Evolutionary conservation across 2,797 vertebrate species (phyloP).

Genomic region (Taenioides sp.): DNA sequence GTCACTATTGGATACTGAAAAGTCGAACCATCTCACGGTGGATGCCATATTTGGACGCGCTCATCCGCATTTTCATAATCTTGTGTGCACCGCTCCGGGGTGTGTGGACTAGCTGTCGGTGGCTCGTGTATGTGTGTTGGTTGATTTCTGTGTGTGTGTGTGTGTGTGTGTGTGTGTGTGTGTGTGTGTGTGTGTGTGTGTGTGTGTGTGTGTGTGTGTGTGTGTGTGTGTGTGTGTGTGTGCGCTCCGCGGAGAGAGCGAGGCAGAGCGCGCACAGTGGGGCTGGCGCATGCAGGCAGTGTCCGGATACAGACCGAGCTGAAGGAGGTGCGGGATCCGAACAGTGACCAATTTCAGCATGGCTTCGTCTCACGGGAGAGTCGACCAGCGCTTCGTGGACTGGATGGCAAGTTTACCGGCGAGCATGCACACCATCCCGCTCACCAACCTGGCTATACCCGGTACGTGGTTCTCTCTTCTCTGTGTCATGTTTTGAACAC

Average conservation of each 20-base stretch:
- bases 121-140: conserved; percentile 19
- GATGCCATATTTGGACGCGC: conserved; percentile 45
- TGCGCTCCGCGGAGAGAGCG: conserved; percentile 6
- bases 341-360: conserved; percentile 72
- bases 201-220: conserved; percentile 8
- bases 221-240: conserved; percentile 11
- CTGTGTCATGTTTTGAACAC: neutral
- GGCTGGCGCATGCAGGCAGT: conserved; percentile 62
- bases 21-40: conserved; percentile 10
- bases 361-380: conserved; percentile 94
- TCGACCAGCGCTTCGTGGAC: conserved; percentile 88
- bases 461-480: conserved; percentile 75
- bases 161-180: conserved; percentile 10
- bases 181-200: conserved; percentile 19
- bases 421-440: conserved; percentile 87
- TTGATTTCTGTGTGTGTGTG: conserved; percentile 9
- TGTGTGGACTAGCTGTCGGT: conserved; percentile 68
- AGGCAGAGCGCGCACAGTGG: conserved; percentile 38
- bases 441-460: conserved; percentile 94
- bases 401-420: conserved; percentile 95
- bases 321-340: neutral
- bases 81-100: conserved; percentile 73
- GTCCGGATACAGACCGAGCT: conserved; percentile 31
- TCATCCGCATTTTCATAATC: conserved; percentile 43
- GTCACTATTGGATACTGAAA: conserved; percentile 2